Percentiles rank a stretch among this genome's conserved stretches.
phyloP scores from a whole-genome alignment of 1,140 invertebrate species.

The Macrotrachela quadricornifera region DNA sequence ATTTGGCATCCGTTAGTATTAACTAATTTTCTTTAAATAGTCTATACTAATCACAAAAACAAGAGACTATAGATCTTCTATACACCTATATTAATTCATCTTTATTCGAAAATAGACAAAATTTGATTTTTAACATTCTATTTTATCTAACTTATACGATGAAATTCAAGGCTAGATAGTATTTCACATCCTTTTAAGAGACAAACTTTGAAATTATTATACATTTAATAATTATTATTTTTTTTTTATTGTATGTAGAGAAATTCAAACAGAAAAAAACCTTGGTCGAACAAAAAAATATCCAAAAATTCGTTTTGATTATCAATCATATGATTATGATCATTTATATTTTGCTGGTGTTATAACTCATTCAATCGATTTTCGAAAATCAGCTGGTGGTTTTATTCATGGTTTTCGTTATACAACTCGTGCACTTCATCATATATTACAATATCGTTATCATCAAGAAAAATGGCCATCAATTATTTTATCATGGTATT shows the following conservation, averaged over 20 bases:
- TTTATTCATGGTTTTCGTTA: conserved; percentile 36
- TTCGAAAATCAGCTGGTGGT: conserved; percentile 32
- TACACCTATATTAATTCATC: too few species aligned
- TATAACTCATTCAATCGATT: conserved; percentile 30
- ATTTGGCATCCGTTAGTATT: conserved; percentile 25
- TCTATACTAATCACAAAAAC: background rate
- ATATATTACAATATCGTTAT: conserved; percentile 25
- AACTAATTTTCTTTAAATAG: background rate
- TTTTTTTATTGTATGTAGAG: background rate
- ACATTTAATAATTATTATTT: too few species aligned
- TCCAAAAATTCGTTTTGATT: conserved; percentile 24
- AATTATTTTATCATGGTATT: conserved; percentile 10
- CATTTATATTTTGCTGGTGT: conserved; percentile 30
- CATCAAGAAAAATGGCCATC: conserved; percentile 28
- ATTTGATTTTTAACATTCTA: too few species aligned
- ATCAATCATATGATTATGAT: conserved; percentile 22
- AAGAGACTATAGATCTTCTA: too few species aligned
- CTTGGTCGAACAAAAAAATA: conserved; percentile 20
- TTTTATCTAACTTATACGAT: too few species aligned
- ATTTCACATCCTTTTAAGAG: too few species aligned
- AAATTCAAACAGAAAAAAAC: background rate
- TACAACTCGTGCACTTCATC: conserved; percentile 29
- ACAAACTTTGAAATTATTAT: too few species aligned
- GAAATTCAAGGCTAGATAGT: background rate
- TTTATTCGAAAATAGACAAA: too few species aligned